Conservation (phyloP, 2,797 vertebrate species). For the Gymnocypris eckloni region DNA sequence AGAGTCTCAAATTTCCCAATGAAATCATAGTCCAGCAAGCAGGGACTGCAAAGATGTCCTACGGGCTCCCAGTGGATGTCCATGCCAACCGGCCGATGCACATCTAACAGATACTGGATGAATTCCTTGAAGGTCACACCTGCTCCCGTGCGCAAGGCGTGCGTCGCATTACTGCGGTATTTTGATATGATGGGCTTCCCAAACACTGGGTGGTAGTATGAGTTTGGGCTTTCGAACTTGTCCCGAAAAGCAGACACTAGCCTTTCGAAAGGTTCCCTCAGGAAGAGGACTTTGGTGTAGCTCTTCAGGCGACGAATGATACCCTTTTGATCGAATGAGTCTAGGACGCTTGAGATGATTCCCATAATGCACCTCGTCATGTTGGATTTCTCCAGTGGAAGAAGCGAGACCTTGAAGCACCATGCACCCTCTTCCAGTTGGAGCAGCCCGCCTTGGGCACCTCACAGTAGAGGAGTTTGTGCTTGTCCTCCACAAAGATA, state of each 20-base stretch:
- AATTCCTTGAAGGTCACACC: conserved; percentile 95
- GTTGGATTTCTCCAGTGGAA: conserved; percentile 83
- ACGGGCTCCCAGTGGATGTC: conserved; percentile 97
- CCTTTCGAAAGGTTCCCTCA: conserved; percentile 93
- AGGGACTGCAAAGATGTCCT: conserved; percentile 92
- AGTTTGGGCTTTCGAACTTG: conserved; percentile 96
- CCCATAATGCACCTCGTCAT: conserved; percentile 89
- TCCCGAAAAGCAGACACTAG: conserved; percentile 96
- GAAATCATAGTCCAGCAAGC: conserved; percentile 92
- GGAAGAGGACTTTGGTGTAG: conserved; percentile 95
- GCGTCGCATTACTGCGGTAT: conserved; percentile 88
- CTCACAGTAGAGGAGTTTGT: conserved; percentile 94
- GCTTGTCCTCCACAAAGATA: conserved; percentile 92
- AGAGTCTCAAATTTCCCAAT: conserved; percentile 97
- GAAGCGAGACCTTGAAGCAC: conserved; percentile 89
- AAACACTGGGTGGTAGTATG: conserved; percentile 93
- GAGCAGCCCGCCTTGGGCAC: conserved; percentile 98
- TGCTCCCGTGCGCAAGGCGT: conserved; percentile 86
- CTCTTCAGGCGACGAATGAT: conserved; percentile 87
- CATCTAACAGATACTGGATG: conserved; percentile 91
- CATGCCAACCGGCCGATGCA: conserved; percentile 93
- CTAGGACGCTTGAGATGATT: conserved; percentile 85
- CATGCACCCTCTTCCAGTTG: conserved; percentile 98
- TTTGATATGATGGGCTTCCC: conserved; percentile 93
- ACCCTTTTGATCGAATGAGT: conserved; percentile 84